phyloP scores from a whole-genome alignment of 2,888 invertebrate species.

The Drosophila mettleri region DNA sequence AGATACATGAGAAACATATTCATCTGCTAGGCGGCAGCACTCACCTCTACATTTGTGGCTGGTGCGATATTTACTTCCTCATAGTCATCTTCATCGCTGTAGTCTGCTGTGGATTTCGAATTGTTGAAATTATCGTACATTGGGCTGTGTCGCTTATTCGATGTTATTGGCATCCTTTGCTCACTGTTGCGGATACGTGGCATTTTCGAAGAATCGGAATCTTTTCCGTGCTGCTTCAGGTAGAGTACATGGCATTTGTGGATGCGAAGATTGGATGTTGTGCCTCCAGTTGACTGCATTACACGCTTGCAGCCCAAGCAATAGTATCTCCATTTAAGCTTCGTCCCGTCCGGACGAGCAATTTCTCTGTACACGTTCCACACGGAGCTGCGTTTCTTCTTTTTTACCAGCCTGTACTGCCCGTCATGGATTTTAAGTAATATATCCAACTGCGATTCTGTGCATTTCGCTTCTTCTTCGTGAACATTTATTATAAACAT shows the following conservation, averaged over 20 bases:
- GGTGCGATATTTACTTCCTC: constrained; percentile 33
- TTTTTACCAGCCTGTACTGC: constrained; percentile 49
- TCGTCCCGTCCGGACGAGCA: constrained; percentile 51
- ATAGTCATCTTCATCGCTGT: constrained; percentile 37
- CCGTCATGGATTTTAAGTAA: constrained; percentile 57
- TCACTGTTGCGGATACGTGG: background rate
- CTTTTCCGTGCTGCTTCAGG: constrained; percentile 45
- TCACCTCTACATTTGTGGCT: constrained; percentile 3
- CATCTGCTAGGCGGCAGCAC: background rate
- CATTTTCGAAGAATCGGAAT: background rate
- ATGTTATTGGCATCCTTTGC: background rate
- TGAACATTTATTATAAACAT: constrained; percentile 66
- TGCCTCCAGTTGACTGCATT: constrained; percentile 72
- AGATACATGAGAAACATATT: background rate
- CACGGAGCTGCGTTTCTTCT: constrained; percentile 56
- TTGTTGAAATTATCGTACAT: constrained; percentile 25
- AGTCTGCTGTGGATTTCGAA: background rate
- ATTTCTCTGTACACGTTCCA: constrained; percentile 67
- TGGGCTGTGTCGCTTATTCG: background rate
- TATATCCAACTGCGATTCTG: constrained; percentile 64
- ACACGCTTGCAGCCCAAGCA: constrained; percentile 64
- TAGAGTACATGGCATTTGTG: constrained; percentile 69
- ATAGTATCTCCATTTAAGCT: constrained; percentile 50
- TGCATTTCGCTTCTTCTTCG: constrained; percentile 60
- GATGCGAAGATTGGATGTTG: constrained; percentile 68